These are phyloP conservation scores for Pseudochirops corinnae DNA, from an alignment of 2,797 vertebrate genomes.

Conservation along the genomic window DNA sequence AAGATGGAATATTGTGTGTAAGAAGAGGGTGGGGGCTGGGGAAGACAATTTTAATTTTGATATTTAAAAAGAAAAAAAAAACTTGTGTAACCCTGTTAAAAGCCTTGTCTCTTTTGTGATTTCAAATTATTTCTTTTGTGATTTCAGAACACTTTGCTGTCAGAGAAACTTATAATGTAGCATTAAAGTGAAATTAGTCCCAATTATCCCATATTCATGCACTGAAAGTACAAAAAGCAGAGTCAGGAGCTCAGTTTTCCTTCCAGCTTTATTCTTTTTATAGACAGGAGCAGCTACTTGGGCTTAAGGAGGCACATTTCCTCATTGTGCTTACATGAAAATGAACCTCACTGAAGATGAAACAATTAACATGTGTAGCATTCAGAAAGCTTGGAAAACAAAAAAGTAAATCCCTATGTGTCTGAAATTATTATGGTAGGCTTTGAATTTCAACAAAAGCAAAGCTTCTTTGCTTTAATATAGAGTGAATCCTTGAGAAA, in stretches of 20 bases:
- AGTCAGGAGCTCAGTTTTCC: not conserved
- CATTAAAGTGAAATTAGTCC: conserved; percentile 33
- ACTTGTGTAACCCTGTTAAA: not conserved
- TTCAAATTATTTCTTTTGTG: not conserved
- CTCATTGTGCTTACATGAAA: not conserved
- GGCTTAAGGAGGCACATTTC: not conserved
- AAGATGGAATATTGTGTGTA: too few relatives aligned
- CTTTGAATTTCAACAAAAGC: conserved; percentile 11
- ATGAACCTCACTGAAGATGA: not conserved
- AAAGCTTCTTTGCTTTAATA: conserved; percentile 23
- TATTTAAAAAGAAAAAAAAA: not conserved
- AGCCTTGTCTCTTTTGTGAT: not conserved
- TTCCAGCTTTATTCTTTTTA: not conserved
- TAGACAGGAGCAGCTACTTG: not conserved
- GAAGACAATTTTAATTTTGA: not conserved
- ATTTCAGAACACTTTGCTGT: not conserved
- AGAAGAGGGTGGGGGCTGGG: not conserved
- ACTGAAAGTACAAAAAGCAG: not conserved
- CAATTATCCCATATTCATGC: not conserved
- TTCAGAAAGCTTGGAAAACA: conserved; percentile 13
- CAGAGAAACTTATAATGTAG: not conserved
- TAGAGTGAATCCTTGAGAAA: not conserved
- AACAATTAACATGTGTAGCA: not conserved
- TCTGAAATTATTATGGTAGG: not conserved
- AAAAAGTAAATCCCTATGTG: not conserved